These are phyloP conservation scores for Apodemia duryi DNA, from an alignment of 2,888 invertebrate genomes.

Conservation along the genomic window DNA sequence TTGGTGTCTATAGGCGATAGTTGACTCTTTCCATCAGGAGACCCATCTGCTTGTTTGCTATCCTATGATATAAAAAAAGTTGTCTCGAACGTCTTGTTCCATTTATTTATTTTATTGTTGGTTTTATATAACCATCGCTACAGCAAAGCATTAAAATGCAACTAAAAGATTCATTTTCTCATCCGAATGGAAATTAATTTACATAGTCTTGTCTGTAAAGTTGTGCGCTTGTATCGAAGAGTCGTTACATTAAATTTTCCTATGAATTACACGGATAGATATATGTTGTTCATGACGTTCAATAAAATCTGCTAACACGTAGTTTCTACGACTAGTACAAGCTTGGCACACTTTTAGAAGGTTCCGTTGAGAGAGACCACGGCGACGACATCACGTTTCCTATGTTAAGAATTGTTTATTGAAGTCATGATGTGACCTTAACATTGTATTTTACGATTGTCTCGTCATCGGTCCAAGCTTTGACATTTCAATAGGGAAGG, in stretches of 20 bases:
- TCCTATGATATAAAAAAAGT: too few species aligned
- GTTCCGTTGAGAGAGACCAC: constrained; percentile 52
- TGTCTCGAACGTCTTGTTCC: too few species aligned
- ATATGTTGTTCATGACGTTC: constrained; percentile 23
- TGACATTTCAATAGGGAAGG: constrained; percentile 78
- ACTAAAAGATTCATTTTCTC: not conserved
- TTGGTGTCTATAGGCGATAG: too few species aligned
- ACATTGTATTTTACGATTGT: constrained; percentile 78
- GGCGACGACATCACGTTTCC: constrained; percentile 71
- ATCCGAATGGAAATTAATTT: not conserved
- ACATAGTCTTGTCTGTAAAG: constrained; percentile 4
- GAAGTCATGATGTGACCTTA: constrained; percentile 78
- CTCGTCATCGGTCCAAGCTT: constrained; percentile 71
- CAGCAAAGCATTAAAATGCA: not conserved
- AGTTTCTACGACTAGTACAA: constrained; percentile 52
- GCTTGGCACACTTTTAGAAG: constrained; percentile 69
- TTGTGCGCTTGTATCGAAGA: constrained; percentile 9
- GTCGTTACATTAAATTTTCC: constrained; percentile 15
- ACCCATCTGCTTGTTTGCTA: too few species aligned
- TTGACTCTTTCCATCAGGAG: too few species aligned
- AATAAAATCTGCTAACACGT: constrained; percentile 39
- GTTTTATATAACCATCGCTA: too few species aligned
- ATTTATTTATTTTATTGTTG: too few species aligned
- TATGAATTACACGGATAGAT: constrained; percentile 19
- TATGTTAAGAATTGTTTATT: constrained; percentile 74